Percentiles rank a stretch among this genome's conserved stretches.
Conservation (phyloP, 2,797 vertebrate species). For the Coregonus ussuriensis region DNA sequence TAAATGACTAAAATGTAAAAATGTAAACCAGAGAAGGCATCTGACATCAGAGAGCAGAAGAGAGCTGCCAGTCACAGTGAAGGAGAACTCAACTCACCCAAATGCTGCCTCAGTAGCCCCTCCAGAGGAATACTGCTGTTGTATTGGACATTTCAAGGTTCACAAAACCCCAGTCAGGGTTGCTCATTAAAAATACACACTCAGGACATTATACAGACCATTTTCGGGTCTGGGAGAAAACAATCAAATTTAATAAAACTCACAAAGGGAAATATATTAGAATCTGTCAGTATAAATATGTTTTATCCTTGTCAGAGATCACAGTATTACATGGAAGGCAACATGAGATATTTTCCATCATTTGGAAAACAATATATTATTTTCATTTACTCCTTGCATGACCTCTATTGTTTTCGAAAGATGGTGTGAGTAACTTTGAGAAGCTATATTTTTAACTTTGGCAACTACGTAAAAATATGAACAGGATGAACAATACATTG, state of each 20-base stretch:
- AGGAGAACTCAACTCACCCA: neutral
- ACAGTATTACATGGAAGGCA: neutral
- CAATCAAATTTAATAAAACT: neutral
- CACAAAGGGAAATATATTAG: neutral
- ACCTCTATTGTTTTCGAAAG: neutral
- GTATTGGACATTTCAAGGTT: neutral
- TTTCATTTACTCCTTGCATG: neutral
- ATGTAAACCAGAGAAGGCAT: neutral
- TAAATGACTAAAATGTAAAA: too few relatives aligned
- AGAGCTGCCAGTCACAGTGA: neutral
- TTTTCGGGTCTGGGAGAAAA: neutral
- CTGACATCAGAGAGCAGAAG: constrained; percentile 2
- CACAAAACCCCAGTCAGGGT: neutral
- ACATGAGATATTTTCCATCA: neutral
- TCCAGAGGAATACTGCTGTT: neutral
- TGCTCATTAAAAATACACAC: neutral
- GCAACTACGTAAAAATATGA: neutral
- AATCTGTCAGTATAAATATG: neutral
- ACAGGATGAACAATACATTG: neutral
- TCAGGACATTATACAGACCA: too few relatives aligned
- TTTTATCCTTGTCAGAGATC: neutral
- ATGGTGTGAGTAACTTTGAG: neutral
- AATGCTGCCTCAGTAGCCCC: neutral
- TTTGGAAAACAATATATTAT: neutral
- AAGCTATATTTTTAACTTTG: neutral